Conservation (phyloP, 2,888 invertebrate species). For the Drosophila siamana region DNA sequence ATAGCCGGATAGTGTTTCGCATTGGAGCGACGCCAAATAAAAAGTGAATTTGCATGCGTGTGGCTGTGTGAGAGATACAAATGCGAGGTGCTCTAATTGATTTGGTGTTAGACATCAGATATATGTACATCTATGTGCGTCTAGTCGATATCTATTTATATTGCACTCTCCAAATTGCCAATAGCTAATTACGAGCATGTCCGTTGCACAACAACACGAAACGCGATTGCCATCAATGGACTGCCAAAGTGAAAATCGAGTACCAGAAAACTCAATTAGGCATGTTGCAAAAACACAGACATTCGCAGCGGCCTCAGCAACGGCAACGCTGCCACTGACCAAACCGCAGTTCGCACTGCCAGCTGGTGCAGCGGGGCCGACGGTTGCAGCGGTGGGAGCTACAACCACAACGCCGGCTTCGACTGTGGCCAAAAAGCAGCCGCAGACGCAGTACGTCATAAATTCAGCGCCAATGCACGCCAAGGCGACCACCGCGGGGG, state of each 20-base stretch:
- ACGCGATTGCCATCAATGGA: conserved; percentile 60
- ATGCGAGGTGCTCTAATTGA: conserved; percentile 36
- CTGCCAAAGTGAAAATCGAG: conserved; percentile 72
- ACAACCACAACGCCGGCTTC: conserved; percentile 22
- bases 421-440: conserved; percentile 32
- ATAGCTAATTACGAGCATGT: conserved; percentile 67
- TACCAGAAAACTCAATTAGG: conserved; percentile 79
- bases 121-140: conserved; percentile 32
- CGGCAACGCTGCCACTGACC: conserved; percentile 27
- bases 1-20: neutral
- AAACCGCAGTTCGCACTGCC: conserved; percentile 8
- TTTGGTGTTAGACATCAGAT: conserved; percentile 42
- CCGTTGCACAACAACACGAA: conserved; percentile 51
- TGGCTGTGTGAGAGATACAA: conserved; percentile 31
- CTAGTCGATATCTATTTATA: neutral
- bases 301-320: no score
- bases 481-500: conserved; percentile 70
- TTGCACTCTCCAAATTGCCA: conserved; percentile 19
- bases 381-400: conserved; percentile 3
- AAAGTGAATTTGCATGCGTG: conserved; percentile 38
- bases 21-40: neutral
- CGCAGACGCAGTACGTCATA: conserved; percentile 74
- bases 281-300: conserved; percentile 66
- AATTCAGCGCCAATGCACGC: conserved; percentile 74
- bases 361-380: neutral